A percentile compares a stretch with the other conserved stretches of the same genome.
Evolutionary conservation across 2,888 invertebrate genomes (phyloP).

Genomic region (Resseliella maxima): DNA sequence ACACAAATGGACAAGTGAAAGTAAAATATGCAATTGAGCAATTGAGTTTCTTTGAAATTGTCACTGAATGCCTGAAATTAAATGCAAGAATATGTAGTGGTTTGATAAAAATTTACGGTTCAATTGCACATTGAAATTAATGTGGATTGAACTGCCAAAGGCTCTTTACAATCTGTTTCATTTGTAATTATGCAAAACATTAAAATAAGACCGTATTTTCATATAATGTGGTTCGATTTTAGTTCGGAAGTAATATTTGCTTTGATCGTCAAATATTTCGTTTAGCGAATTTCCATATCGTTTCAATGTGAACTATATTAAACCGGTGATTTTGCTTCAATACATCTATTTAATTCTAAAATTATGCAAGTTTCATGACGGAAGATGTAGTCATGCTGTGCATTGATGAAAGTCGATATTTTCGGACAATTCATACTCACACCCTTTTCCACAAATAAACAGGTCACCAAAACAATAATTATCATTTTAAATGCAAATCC

Average conservation of each 20-base stretch:
- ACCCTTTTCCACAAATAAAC: not conserved
- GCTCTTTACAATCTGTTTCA: no score
- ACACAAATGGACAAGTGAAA: not conserved
- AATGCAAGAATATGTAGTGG: no score
- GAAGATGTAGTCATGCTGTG: not conserved
- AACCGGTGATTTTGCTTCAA: not conserved
- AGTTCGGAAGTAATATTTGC: not conserved
- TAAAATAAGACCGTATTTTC: not conserved
- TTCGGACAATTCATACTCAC: not conserved
- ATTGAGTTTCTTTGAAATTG: no score
- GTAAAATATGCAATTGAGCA: not conserved
- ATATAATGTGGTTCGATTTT: not conserved
- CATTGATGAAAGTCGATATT: not conserved
- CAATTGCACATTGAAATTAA: no score
- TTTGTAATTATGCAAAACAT: not conserved
- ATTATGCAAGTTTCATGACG: not conserved
- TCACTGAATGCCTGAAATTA: no score
- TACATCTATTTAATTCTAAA: not conserved
- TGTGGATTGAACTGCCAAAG: no score
- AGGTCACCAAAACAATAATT: not conserved
- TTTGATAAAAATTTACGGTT: no score
- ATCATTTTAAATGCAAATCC: constrained; percentile 18
- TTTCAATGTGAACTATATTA: not conserved
- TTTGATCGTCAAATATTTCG: not conserved
- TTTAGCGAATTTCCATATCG: not conserved